These are phyloP conservation scores for Apus apus DNA, from an alignment of 2,113 vertebrate genomes.

Conservation along the genomic window DNA sequence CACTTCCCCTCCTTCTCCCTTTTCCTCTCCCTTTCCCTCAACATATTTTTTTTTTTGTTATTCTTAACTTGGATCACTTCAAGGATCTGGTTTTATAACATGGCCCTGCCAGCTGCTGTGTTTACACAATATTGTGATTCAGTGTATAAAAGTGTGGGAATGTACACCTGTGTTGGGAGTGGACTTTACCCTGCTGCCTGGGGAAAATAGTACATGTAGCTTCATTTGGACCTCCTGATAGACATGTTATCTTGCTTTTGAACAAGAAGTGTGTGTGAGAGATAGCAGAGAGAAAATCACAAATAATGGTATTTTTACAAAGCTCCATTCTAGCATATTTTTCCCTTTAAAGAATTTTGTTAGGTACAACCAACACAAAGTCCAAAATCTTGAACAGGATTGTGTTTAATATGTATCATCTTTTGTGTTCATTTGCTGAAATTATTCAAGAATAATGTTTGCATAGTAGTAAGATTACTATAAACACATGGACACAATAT, in stretches of 20 bases:
- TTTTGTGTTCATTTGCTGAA: neutral
- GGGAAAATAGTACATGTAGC: neutral
- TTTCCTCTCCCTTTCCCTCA: fast-evolving
- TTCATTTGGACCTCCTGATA: neutral
- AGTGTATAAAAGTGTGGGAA: neutral
- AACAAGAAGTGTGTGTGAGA: neutral
- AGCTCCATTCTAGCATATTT: neutral
- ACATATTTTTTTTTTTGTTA: neutral
- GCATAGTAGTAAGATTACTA: neutral
- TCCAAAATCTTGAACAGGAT: neutral
- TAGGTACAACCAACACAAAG: neutral
- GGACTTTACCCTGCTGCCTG: neutral
- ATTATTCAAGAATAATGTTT: neutral
- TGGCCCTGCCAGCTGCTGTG: neutral
- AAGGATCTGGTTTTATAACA: neutral
- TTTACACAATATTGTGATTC: neutral
- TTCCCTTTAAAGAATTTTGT: neutral
- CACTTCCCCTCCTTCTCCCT: neutral
- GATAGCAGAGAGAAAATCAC: neutral
- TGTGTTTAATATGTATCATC: neutral
- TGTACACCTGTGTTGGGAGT: neutral
- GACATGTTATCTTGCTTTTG: neutral
- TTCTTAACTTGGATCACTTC: neutral
- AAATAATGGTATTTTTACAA: neutral
- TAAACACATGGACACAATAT: neutral